These are phyloP conservation scores for Andricus quercusramuli DNA, from an alignment of 2,888 invertebrate species.

Conservation along the genomic window DNA sequence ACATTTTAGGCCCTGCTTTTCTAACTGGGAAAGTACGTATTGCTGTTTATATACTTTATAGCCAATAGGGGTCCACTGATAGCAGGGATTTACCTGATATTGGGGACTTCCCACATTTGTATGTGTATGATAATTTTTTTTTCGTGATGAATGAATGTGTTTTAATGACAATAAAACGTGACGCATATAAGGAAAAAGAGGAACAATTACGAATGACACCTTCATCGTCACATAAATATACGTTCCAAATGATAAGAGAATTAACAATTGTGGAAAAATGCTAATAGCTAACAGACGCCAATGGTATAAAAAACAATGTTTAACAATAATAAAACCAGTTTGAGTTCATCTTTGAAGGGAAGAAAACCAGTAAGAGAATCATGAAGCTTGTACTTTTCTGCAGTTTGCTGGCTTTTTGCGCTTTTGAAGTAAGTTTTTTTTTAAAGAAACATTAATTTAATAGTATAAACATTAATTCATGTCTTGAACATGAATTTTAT, in stretches of 20 bases:
- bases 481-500: not conserved
- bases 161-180: not conserved
- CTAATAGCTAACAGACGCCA: too few relatives aligned
- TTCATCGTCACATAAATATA: not conserved
- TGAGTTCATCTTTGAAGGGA: not conserved
- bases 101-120: not conserved
- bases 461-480: not conserved
- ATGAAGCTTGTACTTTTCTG: slow-evolving; percentile 8
- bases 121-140: not conserved
- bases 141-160: not conserved
- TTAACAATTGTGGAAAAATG: not conserved
- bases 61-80: slow-evolving; percentile 2
- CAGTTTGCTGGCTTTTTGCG: not conserved
- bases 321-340: not conserved
- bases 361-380: not conserved
- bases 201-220: not conserved
- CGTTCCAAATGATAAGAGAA: not conserved
- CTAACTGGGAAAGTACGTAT: not conserved
- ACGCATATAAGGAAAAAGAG: not conserved
- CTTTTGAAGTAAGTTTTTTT: not conserved
- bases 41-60: not conserved
- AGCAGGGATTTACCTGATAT: not conserved
- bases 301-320: not conserved
- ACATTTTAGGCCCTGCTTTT: too few relatives aligned
- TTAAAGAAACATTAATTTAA: not conserved